A percentile compares a stretch with the other conserved stretches of the same genome.
Conservation (phyloP, 2,113 vertebrate species). For the Nansenia antarctica region DNA sequence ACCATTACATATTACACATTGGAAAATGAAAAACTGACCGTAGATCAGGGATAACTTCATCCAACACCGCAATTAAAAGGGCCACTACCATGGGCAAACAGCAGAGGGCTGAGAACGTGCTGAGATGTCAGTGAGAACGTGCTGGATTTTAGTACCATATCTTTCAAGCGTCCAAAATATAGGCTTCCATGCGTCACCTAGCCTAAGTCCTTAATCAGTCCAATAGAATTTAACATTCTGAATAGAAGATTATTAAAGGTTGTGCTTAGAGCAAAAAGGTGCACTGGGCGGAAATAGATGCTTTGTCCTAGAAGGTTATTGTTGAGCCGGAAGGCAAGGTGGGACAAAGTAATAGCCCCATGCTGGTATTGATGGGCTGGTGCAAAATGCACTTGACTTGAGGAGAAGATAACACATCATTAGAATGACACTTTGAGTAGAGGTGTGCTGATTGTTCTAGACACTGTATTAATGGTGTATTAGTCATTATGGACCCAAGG, state of each 20-base stretch:
- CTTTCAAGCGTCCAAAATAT: too few relatives aligned
- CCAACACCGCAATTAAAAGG: background rate
- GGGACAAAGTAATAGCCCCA: background rate
- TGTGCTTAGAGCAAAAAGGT: too few relatives aligned
- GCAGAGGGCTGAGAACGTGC: background rate
- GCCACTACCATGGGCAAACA: background rate
- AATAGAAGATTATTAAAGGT: too few relatives aligned
- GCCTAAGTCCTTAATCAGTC: too few relatives aligned
- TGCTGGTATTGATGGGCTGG: background rate
- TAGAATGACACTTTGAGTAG: background rate
- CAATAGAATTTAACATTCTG: too few relatives aligned
- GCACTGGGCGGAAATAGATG: too few relatives aligned
- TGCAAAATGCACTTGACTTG: background rate
- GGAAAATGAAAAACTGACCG: too few relatives aligned
- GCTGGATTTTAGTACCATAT: background rate
- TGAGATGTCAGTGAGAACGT: background rate
- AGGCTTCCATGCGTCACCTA: too few relatives aligned
- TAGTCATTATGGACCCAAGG: background rate
- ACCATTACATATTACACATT: too few relatives aligned
- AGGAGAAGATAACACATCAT: background rate
- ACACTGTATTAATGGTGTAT: constrained; percentile 1
- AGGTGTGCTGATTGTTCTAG: constrained; percentile 1
- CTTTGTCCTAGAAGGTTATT: too few relatives aligned
- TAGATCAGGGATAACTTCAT: too few relatives aligned
- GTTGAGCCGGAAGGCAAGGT: background rate